Base-by-base conservation (phyloP, 1,140 invertebrate species). In the Macrotrachela quadricornifera region DNA sequence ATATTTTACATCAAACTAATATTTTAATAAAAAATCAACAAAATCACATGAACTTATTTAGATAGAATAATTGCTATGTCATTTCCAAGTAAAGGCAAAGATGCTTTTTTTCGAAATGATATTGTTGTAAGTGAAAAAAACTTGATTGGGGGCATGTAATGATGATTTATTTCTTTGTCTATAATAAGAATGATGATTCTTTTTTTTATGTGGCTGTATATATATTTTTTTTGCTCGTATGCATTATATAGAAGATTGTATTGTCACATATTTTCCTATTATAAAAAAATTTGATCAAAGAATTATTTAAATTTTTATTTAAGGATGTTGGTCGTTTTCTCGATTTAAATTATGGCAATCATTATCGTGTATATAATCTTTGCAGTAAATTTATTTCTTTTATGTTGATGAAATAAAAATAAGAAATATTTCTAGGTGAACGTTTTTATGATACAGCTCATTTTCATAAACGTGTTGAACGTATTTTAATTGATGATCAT, bases 341-440 rank as follows among this genome's bases (percentile, higher is more conserved):
- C 50, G 69, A 77, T 57, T 69, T 64, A 16, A 75, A 75, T 59
- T 75, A 79, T 60, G 59, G 64, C 44, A 69, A 66, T 40, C 70
- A 75, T 58, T 78, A 77, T 61, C 76, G 71, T 59, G 70, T 78
- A 14, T 78, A 76, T 60, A 78, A 78, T 62, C 62, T 79, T 44
- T 78, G 75, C 55, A 75, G 74, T 73, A 63, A 67, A 66, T 16
- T 51, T 39, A 39, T 44, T 13, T 17, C 3, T 10, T 15, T 42
- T 52, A 38, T 50, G 49, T 41, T 45, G 55, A 56, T 37, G 10
- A 42, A 56, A n/a, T 30, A 46, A 41, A 46, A 53, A 15, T 30
- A 18, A 59, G 45, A 1, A 36, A 12, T 16, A 12, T 51, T 52
- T 62, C 40, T 51, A 75, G 73, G 69, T 64, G 77, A 78, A 62